Evolutionary conservation across 2,113 vertebrate genomes (phyloP), one percentile per base, ranked within the genome.

Genomic region (Orthonyx spaldingii): DNA sequence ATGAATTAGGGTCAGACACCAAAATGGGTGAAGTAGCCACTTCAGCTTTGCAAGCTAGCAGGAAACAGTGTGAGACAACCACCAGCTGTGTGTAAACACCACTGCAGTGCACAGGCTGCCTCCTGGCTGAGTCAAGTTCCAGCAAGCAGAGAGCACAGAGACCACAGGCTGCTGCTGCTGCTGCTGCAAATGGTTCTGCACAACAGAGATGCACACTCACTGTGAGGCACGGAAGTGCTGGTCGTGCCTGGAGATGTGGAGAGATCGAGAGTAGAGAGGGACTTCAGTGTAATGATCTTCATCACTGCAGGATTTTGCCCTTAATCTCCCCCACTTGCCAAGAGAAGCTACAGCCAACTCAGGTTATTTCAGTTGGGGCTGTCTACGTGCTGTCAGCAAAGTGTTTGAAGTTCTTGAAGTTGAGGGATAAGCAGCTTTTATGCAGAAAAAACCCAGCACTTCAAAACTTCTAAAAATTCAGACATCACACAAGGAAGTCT

Each of bases 391-490:
- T 94, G 84, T 87, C 87, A 95, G 87, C 49, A 94, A 93, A 77
- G 28, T 44, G 74, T 95, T 90, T 90, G 94, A 96, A 93, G 89
- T 76, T 83, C 49, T 71, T 57, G 57, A 53, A 76, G 3, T 50
- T 72, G 84, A 79, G 50, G 49, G 57, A 82, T 96, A 95, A 93
- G 84, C 46, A 76, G 89, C 77, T 96, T 95, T 95, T 88, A 83
- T 47, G 59, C 57, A 91, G 84, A 94, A 96, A 96, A 94, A 85
- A 76, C 35, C 89, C 90, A 66, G 70, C 37, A 61, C 39, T 83
- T 85, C 87, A 85, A 71, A 79, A 85, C 39, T 93, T 94, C 76
- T 20, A 55, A 87, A 90, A 89, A 95, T 76, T 75, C 91, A 87
- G 66, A 60, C 46, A 47, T 87, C n/a, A 46, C 72, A 80, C n/a